These are phyloP conservation scores for Megaleporinus macrocephalus DNA, from an alignment of 2,113 vertebrate genomes.

Conservation along the genomic window DNA sequence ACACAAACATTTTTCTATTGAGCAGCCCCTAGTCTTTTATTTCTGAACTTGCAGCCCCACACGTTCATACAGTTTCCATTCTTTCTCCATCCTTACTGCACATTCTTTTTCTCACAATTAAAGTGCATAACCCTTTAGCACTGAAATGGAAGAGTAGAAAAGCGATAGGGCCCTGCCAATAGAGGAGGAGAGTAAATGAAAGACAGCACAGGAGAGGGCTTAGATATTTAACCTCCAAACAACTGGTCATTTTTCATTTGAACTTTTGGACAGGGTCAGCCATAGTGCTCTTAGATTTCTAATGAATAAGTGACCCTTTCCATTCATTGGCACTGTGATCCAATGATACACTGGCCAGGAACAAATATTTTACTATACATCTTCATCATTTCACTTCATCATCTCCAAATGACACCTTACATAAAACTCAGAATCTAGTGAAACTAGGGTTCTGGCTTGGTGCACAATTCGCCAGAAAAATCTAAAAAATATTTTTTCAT, in stretches of 20 bases:
- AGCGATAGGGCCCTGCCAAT: background rate
- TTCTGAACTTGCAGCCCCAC: background rate
- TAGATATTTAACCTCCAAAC: constrained; percentile 41
- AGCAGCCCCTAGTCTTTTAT: background rate
- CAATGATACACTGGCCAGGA: constrained; percentile 14
- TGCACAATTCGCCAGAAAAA: background rate
- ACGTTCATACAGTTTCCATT: constrained; percentile 21
- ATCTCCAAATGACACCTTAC: background rate
- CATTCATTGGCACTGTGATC: constrained; percentile 29
- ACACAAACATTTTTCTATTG: background rate
- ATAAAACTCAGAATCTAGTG: constrained; percentile 8
- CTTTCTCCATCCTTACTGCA: background rate
- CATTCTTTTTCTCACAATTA: constrained; percentile 30
- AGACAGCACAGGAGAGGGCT: background rate
- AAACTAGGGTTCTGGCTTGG: background rate
- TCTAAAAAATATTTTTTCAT: background rate
- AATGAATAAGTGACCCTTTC: constrained; percentile 31
- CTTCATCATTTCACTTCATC: constrained; percentile 5
- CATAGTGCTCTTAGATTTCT: constrained; percentile 21
- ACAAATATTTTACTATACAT: background rate
- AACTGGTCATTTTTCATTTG: constrained; percentile 30
- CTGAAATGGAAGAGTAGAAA: constrained; percentile 24
- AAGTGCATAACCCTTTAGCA: constrained; percentile 22
- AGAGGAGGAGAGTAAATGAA: constrained; percentile 26
- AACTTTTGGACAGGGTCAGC: background rate